These are phyloP conservation scores for Nothobranchius kuhntae DNA, from an alignment of 2,113 vertebrate genomes.

Conservation along the genomic window DNA sequence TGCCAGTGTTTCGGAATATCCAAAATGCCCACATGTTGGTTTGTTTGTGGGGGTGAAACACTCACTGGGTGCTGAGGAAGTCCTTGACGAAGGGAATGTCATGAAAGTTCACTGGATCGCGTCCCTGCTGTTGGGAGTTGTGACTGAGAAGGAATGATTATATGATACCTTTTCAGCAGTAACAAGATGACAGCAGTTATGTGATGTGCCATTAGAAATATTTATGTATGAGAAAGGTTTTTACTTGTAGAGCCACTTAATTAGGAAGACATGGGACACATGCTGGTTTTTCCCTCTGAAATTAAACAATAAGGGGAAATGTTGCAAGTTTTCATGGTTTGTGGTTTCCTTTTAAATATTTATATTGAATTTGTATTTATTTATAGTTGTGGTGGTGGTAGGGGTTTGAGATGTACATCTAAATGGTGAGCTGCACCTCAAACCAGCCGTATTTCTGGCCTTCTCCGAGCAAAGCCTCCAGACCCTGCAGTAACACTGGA, in stretches of 20 bases:
- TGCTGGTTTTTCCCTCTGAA: constrained; percentile 84
- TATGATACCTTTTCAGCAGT: not conserved
- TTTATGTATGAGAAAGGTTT: constrained; percentile 20
- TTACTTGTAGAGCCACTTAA: constrained; percentile 97
- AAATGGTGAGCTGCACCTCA: constrained; percentile 75
- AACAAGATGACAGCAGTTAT: not conserved
- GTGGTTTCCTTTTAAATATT: not conserved
- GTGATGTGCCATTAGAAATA: not conserved
- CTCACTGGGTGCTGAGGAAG: constrained; percentile 88
- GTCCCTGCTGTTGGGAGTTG: constrained; percentile 81
- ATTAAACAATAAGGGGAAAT: constrained; percentile 13
- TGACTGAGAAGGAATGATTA: constrained; percentile 72
- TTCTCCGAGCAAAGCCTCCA: constrained; percentile 83
- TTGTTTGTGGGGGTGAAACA: constrained; percentile 33
- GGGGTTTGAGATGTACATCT: not conserved
- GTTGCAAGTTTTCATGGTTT: not conserved
- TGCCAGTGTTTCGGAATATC: not conserved
- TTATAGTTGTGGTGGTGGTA: too few species aligned
- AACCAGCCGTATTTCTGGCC: constrained; percentile 84
- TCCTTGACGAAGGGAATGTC: constrained; percentile 89
- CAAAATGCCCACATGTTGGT: too few species aligned
- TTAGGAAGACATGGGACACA: constrained; percentile 91
- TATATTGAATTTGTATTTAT: too few species aligned
- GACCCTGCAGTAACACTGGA: constrained; percentile 85
- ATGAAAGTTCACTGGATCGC: constrained; percentile 78